phyloP scores from a whole-genome alignment of 2,113 vertebrate species.

The Rhinogobius similis region DNA sequence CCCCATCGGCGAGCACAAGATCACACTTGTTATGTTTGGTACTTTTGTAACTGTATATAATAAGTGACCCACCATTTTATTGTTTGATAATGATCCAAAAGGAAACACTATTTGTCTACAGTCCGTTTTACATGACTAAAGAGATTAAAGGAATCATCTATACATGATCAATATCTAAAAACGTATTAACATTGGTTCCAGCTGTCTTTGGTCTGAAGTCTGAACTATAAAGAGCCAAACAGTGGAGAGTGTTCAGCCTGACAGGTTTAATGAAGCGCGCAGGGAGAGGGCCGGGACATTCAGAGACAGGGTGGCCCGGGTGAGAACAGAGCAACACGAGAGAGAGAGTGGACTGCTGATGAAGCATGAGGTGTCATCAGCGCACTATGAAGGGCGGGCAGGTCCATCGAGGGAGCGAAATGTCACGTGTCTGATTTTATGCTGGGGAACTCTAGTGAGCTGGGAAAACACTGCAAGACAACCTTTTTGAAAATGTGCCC shows the following conservation, averaged over 20 bases:
- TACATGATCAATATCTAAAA: not conserved
- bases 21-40: not conserved
- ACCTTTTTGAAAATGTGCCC: not conserved
- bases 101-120: no score
- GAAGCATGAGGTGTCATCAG: conserved; percentile 40
- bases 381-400: conserved; percentile 42
- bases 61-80: not conserved
- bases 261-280: conserved; percentile 60
- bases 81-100: no score
- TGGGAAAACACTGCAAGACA: conserved; percentile 2
- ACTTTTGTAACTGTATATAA: no score
- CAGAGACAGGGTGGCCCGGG: conserved; percentile 32
- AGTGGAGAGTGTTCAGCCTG: conserved; percentile 53
- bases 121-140: not conserved
- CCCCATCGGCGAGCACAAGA: no score
- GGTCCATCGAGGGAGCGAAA: conserved; percentile 48
- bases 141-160: not conserved
- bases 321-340: conserved; percentile 23
- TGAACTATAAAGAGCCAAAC: conserved; percentile 41
- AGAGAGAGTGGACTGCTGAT: conserved; percentile 52
- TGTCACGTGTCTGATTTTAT: conserved; percentile 35
- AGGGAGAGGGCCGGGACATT: conserved; percentile 45
- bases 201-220: conserved; percentile 18
- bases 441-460: not conserved
- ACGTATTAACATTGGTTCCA: not conserved